phyloP scores from a whole-genome alignment of 2,113 vertebrate species.

The Arothron firmamentum region DNA sequence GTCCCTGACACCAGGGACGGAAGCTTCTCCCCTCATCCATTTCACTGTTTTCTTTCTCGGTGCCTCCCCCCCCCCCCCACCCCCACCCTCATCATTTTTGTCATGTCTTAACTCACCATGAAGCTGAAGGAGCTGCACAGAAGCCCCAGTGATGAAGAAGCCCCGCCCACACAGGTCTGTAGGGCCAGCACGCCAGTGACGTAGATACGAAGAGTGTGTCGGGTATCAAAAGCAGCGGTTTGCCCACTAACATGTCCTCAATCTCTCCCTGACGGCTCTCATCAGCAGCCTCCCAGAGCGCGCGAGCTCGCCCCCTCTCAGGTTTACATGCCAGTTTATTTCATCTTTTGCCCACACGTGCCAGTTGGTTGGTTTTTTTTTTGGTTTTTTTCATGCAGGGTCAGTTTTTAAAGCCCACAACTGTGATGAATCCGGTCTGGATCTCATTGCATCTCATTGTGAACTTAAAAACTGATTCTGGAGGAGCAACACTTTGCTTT shows the following conservation, averaged over 20 bases:
- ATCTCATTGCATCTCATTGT: slow-evolving; percentile 11
- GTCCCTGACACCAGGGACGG: slow-evolving; percentile 18
- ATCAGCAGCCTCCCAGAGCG: slow-evolving; percentile 50
- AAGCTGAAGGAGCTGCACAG: slow-evolving; percentile 78
- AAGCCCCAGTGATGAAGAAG: slow-evolving; percentile 61
- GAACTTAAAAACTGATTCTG: slow-evolving; percentile 32
- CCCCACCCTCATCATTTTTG: slow-evolving; percentile 58
- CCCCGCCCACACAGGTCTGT: slow-evolving; percentile 79
- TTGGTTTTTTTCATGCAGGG: not conserved
- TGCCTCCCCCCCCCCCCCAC: slow-evolving; percentile 3
- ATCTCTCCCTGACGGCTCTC: slow-evolving; percentile 29
- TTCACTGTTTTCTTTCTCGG: slow-evolving; percentile 62
- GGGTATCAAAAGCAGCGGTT: no score
- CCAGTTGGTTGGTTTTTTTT: slow-evolving; percentile 19
- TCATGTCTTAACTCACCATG: slow-evolving; percentile 64
- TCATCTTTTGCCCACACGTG: not conserved
- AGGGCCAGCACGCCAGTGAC: slow-evolving; percentile 62
- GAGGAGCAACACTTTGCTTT: slow-evolving; percentile 25
- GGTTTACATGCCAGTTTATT: slow-evolving; percentile 41
- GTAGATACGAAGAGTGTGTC: not conserved
- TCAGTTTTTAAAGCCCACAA: no score
- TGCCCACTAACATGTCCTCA: slow-evolving; percentile 36
- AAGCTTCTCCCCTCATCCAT: slow-evolving; percentile 78
- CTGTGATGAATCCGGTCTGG: no score
- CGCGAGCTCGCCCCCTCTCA: slow-evolving; percentile 41